Percentiles rank a stretch among this genome's conserved stretches.
Evolutionary conservation across 2,797 vertebrate species (phyloP).

Genomic region (Tarsius wallacei): DNA sequence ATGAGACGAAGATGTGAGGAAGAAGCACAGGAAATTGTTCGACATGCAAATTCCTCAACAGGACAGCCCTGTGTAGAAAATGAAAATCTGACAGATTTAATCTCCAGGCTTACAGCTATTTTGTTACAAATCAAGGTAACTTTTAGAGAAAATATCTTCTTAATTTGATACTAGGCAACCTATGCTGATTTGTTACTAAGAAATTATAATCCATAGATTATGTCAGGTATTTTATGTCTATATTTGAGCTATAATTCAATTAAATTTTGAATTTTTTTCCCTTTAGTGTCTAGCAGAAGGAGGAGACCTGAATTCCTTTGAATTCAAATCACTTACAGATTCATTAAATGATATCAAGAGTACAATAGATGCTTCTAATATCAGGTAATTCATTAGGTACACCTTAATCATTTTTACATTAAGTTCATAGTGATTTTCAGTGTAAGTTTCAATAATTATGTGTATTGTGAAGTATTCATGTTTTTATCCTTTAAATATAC

Average conservation of each 20-base stretch:
- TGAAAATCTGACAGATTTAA: conserved; percentile 95
- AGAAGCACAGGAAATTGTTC: conserved; percentile 96
- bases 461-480: conserved; percentile 32
- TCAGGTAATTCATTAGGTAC: conserved; percentile 93
- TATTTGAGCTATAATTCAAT: conserved; percentile 48
- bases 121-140: conserved; percentile 98
- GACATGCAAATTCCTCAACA: conserved; percentile 92
- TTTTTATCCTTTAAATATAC: conserved; percentile 57
- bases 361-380: conserved; percentile 97
- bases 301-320: conserved; percentile 98
- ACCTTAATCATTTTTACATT: conserved; percentile 70
- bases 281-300: conserved; percentile 97
- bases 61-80: conserved; percentile 95
- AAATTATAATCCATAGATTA: conserved; percentile 56
- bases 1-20: conserved; percentile 96
- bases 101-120: conserved; percentile 97
- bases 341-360: conserved; percentile 99
- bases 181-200: conserved; percentile 58
- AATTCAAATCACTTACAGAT: conserved; percentile 99
- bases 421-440: conserved; percentile 26
- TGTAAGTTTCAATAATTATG: conserved; percentile 36
- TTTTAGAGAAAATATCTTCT: conserved; percentile 27
- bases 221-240: neutral
- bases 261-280: conserved; percentile 80
- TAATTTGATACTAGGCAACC: conserved; percentile 51